Evolutionary conservation across 2,113 vertebrate genomes (phyloP).

Genomic region (Gallinago paraguaiae): DNA sequence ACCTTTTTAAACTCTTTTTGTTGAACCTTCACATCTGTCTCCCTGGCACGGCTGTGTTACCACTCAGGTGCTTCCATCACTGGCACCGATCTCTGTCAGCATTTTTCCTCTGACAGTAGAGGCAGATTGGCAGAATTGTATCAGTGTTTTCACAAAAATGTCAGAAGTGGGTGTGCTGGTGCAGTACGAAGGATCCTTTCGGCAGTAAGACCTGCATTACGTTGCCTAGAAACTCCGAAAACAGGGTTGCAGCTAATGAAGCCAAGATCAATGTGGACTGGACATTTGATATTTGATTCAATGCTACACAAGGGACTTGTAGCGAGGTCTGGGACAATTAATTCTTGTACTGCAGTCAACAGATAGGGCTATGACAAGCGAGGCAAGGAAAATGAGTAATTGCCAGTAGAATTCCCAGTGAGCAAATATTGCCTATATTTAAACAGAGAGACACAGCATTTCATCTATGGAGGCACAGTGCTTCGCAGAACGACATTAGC

Average conservation of each 20-base stretch:
- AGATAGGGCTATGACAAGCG: not conserved
- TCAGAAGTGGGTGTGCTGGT: not conserved
- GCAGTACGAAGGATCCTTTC: not conserved
- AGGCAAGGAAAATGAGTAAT: not conserved
- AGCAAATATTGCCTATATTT: not conserved
- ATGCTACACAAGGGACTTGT: not conserved
- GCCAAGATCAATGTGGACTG: not conserved
- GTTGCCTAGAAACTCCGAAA: constrained; percentile 19
- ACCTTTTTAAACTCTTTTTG: not conserved
- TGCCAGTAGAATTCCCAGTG: not conserved
- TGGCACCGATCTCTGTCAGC: not conserved
- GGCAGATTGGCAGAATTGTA: not conserved
- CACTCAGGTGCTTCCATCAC: not conserved
- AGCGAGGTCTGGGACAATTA: not conserved
- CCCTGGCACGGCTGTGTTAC: not conserved
- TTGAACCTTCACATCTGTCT: not conserved
- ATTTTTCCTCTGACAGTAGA: not conserved
- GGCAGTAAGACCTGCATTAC: not conserved
- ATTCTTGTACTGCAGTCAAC: not conserved
- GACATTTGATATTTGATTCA: constrained; percentile 3
- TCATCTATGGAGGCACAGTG: not conserved
- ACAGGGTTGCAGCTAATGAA: not conserved
- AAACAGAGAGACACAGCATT: not conserved
- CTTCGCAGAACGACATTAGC: not conserved
- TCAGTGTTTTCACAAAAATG: not conserved